These are phyloP conservation scores for Acromyrmex heyeri DNA, from an alignment of 1,140 invertebrate genomes.

Conservation along the genomic window DNA sequence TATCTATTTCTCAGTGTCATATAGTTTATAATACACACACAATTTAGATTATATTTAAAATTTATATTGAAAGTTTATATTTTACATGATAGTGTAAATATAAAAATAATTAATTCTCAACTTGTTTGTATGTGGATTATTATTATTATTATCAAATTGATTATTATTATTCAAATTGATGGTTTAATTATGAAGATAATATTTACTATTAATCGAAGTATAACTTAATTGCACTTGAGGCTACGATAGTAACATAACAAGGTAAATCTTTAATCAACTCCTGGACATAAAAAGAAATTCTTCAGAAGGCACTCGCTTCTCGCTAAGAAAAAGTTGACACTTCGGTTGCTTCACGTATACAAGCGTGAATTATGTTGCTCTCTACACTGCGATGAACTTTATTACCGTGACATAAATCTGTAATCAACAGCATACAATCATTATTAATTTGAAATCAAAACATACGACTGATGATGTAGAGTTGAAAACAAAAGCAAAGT, in stretches of 20 bases:
- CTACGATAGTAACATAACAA: neutral
- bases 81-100: neutral
- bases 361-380: conserved; percentile 44
- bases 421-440: conserved; percentile 1
- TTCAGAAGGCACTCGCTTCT: conserved; percentile 24
- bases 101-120: neutral
- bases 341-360: conserved; percentile 29
- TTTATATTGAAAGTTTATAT: neutral
- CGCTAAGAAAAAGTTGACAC: conserved; percentile 36
- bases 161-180: neutral
- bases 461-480: neutral
- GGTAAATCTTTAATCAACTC: neutral
- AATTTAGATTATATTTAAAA: too few relatives aligned
- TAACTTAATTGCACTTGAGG: neutral
- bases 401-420: conserved; percentile 56
- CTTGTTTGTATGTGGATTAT: neutral
- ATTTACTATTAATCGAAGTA: neutral
- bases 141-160: neutral
- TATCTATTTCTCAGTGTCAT: too few relatives aligned
- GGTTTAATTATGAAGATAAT: conserved; percentile 25
- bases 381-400: conserved; percentile 44
- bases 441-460: conserved; percentile 28
- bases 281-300: conserved; percentile 31
- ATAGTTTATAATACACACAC: too few relatives aligned
- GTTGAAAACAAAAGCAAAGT: neutral